Conservation (phyloP, 2,888 invertebrate species). For the Synanthedon formicaeformis region DNA sequence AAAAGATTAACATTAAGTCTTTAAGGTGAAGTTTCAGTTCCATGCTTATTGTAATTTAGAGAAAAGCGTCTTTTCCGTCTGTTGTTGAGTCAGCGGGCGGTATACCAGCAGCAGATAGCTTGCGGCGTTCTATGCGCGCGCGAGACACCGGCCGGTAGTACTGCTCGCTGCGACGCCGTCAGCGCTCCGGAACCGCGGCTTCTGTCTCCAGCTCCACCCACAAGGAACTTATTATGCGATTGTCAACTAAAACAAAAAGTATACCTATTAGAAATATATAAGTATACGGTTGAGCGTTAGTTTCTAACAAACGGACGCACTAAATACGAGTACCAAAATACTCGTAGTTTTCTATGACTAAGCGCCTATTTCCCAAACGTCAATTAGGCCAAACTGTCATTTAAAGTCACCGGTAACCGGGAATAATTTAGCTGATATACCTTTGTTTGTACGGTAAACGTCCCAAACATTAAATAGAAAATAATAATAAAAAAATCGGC, state of each 20-base stretch:
- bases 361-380: too few relatives aligned
- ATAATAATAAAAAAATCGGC: too few relatives aligned
- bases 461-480: too few relatives aligned
- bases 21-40: background rate
- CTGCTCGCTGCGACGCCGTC: slow-evolving; percentile 68
- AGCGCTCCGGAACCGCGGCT: slow-evolving; percentile 54
- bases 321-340: too few relatives aligned
- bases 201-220: slow-evolving; percentile 63
- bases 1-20: background rate
- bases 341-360: too few relatives aligned
- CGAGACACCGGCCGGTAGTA: slow-evolving; percentile 61
- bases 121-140: slow-evolving; percentile 55
- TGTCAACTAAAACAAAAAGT: slow-evolving; percentile 20
- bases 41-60: slow-evolving; percentile 16
- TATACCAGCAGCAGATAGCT: slow-evolving; percentile 59
- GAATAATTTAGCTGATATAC: too few relatives aligned
- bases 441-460: too few relatives aligned
- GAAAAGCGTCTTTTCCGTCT: slow-evolving; percentile 22
- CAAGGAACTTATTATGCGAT: slow-evolving; percentile 50
- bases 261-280: background rate
- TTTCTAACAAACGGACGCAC: too few relatives aligned
- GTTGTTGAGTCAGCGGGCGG: slow-evolving; percentile 43
- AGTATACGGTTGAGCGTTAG: too few relatives aligned
- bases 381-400: too few relatives aligned
- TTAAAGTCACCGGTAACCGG: too few relatives aligned